phyloP scores from a whole-genome alignment of 2,113 vertebrate genomes.

The Sapayoa aenigma region DNA sequence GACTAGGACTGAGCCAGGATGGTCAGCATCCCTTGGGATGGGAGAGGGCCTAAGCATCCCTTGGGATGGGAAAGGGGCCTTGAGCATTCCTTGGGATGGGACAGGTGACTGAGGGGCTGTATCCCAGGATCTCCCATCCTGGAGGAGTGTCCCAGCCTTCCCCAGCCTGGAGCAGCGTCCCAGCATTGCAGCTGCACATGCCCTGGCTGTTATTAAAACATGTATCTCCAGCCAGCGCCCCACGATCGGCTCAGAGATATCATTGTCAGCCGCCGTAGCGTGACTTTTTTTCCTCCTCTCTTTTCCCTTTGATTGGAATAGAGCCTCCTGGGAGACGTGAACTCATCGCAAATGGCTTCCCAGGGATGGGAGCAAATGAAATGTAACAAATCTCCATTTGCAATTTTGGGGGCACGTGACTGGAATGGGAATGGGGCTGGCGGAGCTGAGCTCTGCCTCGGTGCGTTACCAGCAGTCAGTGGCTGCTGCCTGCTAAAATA shows the following conservation, averaged over 20 bases:
- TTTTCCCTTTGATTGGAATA: constrained; percentile 35
- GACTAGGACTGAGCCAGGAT: not conserved
- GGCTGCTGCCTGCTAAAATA: constrained; percentile 13
- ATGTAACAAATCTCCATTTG: constrained; percentile 91
- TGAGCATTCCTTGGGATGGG: not conserved
- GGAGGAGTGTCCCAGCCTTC: not conserved
- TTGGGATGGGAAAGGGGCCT: not conserved
- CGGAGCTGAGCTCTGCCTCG: constrained; percentile 48
- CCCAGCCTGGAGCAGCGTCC: not conserved
- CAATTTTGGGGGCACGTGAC: constrained; percentile 76
- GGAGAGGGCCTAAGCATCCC: not conserved
- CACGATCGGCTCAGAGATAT: not conserved
- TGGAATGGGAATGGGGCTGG: constrained; percentile 79
- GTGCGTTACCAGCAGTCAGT: not conserved
- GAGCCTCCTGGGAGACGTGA: constrained; percentile 72
- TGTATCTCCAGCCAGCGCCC: not conserved
- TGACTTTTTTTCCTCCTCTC: not conserved
- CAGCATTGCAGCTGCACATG: not conserved
- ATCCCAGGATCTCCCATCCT: not conserved
- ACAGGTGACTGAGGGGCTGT: not conserved
- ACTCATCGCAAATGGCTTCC: constrained; percentile 74
- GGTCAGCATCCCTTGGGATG: not conserved
- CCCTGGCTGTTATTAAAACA: not conserved
- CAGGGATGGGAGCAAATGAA: constrained; percentile 83
- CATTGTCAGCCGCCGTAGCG: not conserved